Conservation (phyloP, 2,797 vertebrate genomes). For the Pipistrellus pipistrellus region DNA sequence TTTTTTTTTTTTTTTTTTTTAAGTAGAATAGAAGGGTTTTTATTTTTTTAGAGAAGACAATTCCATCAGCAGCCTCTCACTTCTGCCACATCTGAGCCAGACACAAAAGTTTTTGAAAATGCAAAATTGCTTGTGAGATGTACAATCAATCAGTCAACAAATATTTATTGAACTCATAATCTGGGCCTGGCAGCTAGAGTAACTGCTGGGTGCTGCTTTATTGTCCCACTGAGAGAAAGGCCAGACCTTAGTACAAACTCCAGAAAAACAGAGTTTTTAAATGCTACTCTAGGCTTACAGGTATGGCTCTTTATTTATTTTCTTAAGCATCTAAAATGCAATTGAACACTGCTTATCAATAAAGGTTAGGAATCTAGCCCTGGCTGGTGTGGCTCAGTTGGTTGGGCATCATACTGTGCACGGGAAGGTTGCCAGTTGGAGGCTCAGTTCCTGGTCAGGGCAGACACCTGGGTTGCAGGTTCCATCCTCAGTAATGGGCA, state of each 20-base stretch:
- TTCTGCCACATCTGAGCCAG: constrained; percentile 58
- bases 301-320: not conserved
- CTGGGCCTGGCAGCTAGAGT: not conserved
- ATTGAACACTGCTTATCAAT: not conserved
- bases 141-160: not conserved
- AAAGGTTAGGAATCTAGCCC: not conserved
- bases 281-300: not conserved
- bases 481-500: not conserved
- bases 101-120: constrained; percentile 41
- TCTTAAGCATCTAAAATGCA: not conserved
- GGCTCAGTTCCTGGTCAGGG: not conserved
- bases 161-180: constrained; percentile 7
- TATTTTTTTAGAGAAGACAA: constrained; percentile 45
- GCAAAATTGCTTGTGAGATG: constrained; percentile 11
- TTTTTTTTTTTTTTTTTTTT: not conserved
- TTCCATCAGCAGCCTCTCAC: not conserved
- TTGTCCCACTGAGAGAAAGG: not conserved
- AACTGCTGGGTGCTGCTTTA: not conserved
- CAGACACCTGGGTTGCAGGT: not conserved
- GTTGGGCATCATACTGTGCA: not conserved
- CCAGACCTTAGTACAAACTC: not conserved
- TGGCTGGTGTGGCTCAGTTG: not conserved
- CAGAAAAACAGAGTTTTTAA: constrained; percentile 33
- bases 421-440: not conserved
- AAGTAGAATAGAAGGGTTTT: constrained; percentile 20